A percentile compares a stretch with the other conserved stretches of the same genome.
Conservation (phyloP, 23 tunicate genomes). For the Trididemnum miniatum region DNA sequence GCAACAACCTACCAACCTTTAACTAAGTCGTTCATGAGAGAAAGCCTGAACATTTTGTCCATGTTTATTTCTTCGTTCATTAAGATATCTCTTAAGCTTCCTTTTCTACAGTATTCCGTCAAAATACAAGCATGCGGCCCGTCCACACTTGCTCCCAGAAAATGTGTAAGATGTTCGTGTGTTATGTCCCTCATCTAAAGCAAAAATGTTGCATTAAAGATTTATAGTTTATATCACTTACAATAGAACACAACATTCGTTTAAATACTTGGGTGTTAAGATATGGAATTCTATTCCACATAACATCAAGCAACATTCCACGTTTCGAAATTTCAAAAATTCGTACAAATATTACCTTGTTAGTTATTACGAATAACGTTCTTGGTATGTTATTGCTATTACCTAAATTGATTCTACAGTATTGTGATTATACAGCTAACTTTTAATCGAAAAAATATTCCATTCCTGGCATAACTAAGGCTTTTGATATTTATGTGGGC, state of each 20-base stretch:
- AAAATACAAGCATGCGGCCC: conserved; percentile 80
- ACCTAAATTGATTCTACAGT: too few species aligned
- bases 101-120: conserved; percentile 87
- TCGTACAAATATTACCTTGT: too few species aligned
- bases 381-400: too few species aligned
- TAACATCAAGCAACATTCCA: too few species aligned
- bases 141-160: conserved; percentile 90
- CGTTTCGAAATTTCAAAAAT: too few species aligned
- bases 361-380: too few species aligned
- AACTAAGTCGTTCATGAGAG: conserved; percentile 89
- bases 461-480: too few species aligned
- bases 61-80: conserved; percentile 72
- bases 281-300: background rate
- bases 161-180: conserved; percentile 84
- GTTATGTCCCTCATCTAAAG: conserved; percentile 89
- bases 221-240: background rate
- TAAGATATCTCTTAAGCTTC: conserved; percentile 83
- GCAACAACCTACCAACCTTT: conserved; percentile 52
- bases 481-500: too few species aligned
- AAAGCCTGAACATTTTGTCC: conserved; percentile 79
- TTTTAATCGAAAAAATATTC: too few species aligned
- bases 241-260: background rate
- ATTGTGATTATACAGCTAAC: too few species aligned
- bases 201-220: background rate
- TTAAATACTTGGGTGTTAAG: too few species aligned